phyloP scores from a whole-genome alignment of 2,888 invertebrate species.

The Pelosia muscerda region DNA sequence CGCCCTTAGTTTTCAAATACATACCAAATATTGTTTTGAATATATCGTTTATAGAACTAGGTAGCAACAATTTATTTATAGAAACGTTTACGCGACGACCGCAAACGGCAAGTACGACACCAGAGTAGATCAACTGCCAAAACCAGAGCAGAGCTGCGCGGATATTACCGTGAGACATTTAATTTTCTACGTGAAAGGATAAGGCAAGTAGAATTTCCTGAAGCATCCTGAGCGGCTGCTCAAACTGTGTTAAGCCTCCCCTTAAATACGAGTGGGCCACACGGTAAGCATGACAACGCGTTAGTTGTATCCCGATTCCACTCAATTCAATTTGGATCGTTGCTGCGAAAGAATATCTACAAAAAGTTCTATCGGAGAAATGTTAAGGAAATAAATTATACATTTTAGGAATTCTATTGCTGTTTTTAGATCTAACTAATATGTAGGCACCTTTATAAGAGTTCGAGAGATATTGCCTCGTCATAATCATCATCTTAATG shows the following conservation, averaged over 20 bases:
- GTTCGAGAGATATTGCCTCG: neutral
- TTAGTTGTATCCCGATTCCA: slow-evolving; percentile 44
- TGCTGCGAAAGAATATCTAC: slow-evolving; percentile 31
- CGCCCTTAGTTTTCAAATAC: neutral
- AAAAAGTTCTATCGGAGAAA: slow-evolving; percentile 20
- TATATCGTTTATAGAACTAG: slow-evolving; percentile 17
- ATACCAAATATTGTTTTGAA: neutral
- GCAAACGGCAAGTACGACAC: slow-evolving; percentile 55
- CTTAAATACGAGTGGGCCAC: slow-evolving; percentile 63
- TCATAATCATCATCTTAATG: neutral
- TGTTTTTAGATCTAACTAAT: neutral
- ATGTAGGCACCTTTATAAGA: neutral
- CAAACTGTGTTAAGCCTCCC: slow-evolving; percentile 76
- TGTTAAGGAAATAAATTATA: neutral
- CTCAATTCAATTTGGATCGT: slow-evolving; percentile 39
- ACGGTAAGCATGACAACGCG: slow-evolving; percentile 52
- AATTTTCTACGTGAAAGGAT: slow-evolving; percentile 87
- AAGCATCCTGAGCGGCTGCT: slow-evolving; percentile 69
- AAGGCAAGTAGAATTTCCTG: slow-evolving; percentile 80
- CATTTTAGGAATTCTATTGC: neutral
- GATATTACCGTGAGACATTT: slow-evolving; percentile 85
- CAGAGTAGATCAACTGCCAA: slow-evolving; percentile 80
- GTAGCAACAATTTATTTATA: slow-evolving; percentile 52
- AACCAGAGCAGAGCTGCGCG: slow-evolving; percentile 74
- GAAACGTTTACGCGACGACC: slow-evolving; percentile 46